Conservation (phyloP, 2,113 vertebrate species). For the Nicator chloris region DNA sequence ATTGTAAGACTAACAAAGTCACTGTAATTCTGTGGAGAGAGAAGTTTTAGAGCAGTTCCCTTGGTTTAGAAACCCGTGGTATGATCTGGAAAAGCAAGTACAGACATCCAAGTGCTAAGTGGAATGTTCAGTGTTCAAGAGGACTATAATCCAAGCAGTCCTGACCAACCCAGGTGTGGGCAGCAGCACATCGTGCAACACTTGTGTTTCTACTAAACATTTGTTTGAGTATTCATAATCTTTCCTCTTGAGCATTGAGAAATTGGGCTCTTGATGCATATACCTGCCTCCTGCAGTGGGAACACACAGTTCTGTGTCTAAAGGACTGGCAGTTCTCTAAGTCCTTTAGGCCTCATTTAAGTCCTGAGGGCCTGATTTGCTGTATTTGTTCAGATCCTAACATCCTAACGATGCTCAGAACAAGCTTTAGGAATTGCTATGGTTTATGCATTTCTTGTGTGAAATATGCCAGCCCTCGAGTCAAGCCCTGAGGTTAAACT, state of each 20-base stretch:
- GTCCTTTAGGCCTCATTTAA: neutral
- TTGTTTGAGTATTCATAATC: neutral
- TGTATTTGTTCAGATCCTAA: rapidly evolving
- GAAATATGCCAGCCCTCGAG: neutral
- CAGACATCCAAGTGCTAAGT: neutral
- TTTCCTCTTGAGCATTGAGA: neutral
- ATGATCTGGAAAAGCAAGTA: neutral
- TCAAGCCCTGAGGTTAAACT: neutral
- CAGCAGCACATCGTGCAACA: neutral
- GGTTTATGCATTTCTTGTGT: neutral
- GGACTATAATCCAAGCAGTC: neutral
- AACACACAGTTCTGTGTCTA: neutral
- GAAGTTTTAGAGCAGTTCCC: neutral
- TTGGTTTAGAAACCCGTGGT: neutral
- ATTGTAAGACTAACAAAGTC: neutral
- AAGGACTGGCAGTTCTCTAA: neutral
- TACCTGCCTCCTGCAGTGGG: neutral
- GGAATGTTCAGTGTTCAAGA: neutral
- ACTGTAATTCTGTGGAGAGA: neutral
- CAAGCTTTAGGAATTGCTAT: neutral
- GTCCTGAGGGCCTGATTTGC: neutral
- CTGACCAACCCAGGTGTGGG: neutral
- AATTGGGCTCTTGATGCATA: neutral
- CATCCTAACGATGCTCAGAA: neutral
- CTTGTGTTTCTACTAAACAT: neutral